Conservation (phyloP, 2,888 invertebrate genomes). For the Achlya flavicornis region DNA sequence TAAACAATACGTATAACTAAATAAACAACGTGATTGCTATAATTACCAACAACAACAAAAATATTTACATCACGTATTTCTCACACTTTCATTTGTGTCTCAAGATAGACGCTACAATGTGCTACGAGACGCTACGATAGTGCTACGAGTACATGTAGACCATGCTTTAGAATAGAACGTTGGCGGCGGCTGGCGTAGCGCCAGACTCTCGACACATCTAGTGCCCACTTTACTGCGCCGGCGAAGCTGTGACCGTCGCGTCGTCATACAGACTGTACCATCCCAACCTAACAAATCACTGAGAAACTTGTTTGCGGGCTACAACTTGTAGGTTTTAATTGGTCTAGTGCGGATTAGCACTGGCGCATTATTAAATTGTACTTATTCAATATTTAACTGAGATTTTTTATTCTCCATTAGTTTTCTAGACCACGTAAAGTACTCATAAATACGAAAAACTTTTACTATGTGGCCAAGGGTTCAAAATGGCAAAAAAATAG, state of each 20-base stretch:
- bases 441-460: no score
- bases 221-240: constrained; percentile 57
- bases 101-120: background rate
- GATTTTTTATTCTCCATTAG: no score
- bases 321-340: constrained; percentile 10
- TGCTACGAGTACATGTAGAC: constrained; percentile 18
- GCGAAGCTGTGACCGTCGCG: constrained; percentile 44
- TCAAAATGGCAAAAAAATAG: no score
- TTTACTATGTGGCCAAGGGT: no score
- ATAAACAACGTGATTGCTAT: no score
- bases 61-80: background rate
- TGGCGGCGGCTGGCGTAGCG: constrained; percentile 50
- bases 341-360: background rate
- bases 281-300: constrained; percentile 33
- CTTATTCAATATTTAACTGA: background rate
- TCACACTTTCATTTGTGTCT: background rate
- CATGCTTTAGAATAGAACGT: constrained; percentile 36
- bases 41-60: background rate
- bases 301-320: constrained; percentile 24
- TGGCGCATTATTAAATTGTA: background rate
- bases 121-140: constrained; percentile 6
- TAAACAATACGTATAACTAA: background rate
- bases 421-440: no score
- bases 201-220: constrained; percentile 63
- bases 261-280: constrained; percentile 41